phyloP scores from a whole-genome alignment of 2,113 vertebrate species.

The Diphyllodes magnificus region DNA sequence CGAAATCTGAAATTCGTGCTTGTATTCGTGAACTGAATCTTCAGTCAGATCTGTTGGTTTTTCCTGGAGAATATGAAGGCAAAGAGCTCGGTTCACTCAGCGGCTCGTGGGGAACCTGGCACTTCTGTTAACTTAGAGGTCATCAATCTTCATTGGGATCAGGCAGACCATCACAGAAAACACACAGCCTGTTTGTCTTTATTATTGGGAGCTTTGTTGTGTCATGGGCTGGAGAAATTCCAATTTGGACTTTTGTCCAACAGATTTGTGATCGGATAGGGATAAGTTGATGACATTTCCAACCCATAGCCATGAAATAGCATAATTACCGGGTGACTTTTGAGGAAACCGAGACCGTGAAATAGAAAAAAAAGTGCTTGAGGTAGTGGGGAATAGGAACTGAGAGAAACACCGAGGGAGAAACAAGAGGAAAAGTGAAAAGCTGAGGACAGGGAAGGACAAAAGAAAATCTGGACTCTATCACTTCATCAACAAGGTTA shows the following conservation, averaged over 20 bases:
- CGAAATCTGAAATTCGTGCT: constrained; percentile 47
- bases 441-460: constrained; percentile 20
- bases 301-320: background rate
- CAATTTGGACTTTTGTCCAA: constrained; percentile 37
- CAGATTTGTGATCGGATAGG: background rate
- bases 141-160: constrained; percentile 70
- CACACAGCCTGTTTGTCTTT: constrained; percentile 72
- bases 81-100: constrained; percentile 14
- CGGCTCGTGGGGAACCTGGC: constrained; percentile 37
- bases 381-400: background rate
- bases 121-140: constrained; percentile 58
- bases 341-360: background rate
- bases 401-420: background rate
- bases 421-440: background rate
- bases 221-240: constrained; percentile 65
- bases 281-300: background rate
- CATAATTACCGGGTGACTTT: background rate
- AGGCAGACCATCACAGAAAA: constrained; percentile 69
- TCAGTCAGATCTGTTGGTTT: constrained; percentile 27
- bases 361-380: background rate
- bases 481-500: background rate
- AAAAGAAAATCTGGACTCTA: background rate
- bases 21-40: constrained; percentile 32
- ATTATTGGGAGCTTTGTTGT: constrained; percentile 69
- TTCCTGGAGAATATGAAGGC: constrained; percentile 46